Evolutionary conservation across 2,113 vertebrate species (phyloP), one percentile per base, ranked within the genome.

Genomic region (Sylvilagus bachmani): DNA sequence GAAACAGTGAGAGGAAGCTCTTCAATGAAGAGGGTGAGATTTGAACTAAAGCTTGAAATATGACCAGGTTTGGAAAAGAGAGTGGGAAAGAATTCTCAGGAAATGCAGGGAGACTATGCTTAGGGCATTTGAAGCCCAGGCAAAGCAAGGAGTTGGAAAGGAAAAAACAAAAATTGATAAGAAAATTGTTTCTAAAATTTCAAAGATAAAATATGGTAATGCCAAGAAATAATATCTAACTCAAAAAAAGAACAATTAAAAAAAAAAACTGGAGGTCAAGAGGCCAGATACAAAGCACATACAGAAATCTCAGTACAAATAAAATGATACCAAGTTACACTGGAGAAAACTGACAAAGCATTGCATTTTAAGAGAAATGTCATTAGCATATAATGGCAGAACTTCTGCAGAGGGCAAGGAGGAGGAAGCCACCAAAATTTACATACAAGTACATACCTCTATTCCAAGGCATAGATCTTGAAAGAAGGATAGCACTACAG

Each of bases 301-400:
- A 13, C 0, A 62, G 71, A 87, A 89, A 92, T 31, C n/a, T 55
- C 14, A 51, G 13, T 38, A 73, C 38, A 77, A 71, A 75, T 13
- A 95, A 91, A 5, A 51, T 83, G 22, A 19, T 89, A 4, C 17
- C 85, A 87, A 95, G 81, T 64, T n/a, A 92, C 9, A 53, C 29
- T 69, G 88, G 12, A 88, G 25, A 95, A 94, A 86, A 89, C 8
- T 74, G 38, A 27, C 10, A 93, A 91, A 86, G 29, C 9, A n/a
- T 24, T 5, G 6, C 31, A 87, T 66, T 81, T 66, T 84, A 91
- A 84, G n/a, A 84, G 58, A 93, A 75, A 51, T 4, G 24, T 10
- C 74, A 44, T 36, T 84, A 33, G 14, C 24, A 66, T 89, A 44
- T 71, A 91, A 89, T 67, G 87, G 19, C 10, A 81, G 71, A 69